Percentiles rank a stretch among this genome's conserved stretches.
phyloP scores from a whole-genome alignment of 2,113 vertebrate species.

The Microcebus ravelobensis region DNA sequence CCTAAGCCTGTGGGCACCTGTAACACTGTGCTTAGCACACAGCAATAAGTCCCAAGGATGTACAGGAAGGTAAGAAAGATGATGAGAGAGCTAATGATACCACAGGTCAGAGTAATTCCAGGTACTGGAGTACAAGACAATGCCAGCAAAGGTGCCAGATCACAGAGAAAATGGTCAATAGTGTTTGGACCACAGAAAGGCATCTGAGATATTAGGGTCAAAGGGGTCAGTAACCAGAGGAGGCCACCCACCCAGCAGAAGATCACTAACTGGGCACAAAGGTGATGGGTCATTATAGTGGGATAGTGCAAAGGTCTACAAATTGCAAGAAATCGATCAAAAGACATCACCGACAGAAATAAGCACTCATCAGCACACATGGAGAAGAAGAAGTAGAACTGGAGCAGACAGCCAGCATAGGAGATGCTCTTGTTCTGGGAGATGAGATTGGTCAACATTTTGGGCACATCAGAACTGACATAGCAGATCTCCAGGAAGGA shows the following conservation, averaged over 20 bases:
- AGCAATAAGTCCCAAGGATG: constrained; percentile 47
- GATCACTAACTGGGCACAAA: constrained; percentile 6
- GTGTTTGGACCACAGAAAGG: constrained; percentile 46
- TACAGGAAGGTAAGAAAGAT: constrained; percentile 51
- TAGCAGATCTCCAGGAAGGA: constrained; percentile 58
- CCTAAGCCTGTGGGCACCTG: neutral
- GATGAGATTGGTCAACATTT: constrained; percentile 61
- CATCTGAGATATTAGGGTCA: constrained; percentile 4
- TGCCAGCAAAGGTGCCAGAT: constrained; percentile 30
- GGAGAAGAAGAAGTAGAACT: constrained; percentile 73
- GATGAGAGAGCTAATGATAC: constrained; percentile 1
- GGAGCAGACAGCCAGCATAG: constrained; percentile 74
- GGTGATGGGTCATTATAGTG: constrained; percentile 41
- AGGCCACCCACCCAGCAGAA: constrained; percentile 54
- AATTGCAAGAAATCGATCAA: constrained; percentile 75
- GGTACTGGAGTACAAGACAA: constrained; percentile 42
- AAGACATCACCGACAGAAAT: constrained; percentile 77
- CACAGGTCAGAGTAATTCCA: neutral
- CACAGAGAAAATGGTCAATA: constrained; percentile 58
- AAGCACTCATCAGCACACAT: constrained; percentile 68
- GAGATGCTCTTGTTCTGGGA: constrained; percentile 63
- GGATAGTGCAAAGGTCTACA: constrained; percentile 76
- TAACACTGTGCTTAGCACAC: neutral
- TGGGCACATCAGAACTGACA: constrained; percentile 26
- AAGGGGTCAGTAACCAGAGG: constrained; percentile 43